Conservation (phyloP, 2,113 vertebrate species). For the Saccopteryx bilineata region DNA sequence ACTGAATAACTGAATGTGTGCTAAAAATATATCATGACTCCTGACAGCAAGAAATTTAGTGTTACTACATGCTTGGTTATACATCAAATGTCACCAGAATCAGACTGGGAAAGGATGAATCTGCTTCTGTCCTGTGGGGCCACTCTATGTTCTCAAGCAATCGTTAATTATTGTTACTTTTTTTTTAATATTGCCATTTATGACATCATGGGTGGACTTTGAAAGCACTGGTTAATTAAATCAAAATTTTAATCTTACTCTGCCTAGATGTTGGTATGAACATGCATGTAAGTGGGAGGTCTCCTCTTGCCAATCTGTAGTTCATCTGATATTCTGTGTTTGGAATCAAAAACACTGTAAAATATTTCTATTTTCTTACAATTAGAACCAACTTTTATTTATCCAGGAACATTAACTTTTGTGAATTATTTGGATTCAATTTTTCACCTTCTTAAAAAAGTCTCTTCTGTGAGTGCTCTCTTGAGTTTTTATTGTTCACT, state of each 20-base stretch:
- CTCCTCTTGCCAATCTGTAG: not conserved
- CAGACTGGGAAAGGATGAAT: not conserved
- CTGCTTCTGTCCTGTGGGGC: not conserved
- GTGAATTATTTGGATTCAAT: not conserved
- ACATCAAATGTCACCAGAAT: not conserved
- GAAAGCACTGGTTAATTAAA: conserved; percentile 34
- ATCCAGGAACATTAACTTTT: not conserved
- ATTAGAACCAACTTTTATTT: not conserved
- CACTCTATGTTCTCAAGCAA: not conserved
- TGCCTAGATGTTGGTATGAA: not conserved
- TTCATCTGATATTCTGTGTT: not conserved
- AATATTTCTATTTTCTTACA: conserved; percentile 44
- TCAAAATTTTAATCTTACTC: not conserved
- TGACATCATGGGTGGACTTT: too few species aligned
- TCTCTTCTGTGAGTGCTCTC: not conserved
- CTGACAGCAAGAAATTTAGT: not conserved
- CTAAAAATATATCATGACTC: not conserved
- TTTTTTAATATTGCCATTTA: too few species aligned
- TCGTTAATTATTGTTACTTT: too few species aligned
- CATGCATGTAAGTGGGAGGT: not conserved
- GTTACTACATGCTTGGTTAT: not conserved
- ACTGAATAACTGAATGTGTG: not conserved
- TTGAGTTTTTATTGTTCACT: not conserved
- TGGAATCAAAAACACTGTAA: not conserved
- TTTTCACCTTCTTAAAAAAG: not conserved